Conservation (phyloP, 1,140 invertebrate genomes). For the Oedothorax gibbosus region DNA sequence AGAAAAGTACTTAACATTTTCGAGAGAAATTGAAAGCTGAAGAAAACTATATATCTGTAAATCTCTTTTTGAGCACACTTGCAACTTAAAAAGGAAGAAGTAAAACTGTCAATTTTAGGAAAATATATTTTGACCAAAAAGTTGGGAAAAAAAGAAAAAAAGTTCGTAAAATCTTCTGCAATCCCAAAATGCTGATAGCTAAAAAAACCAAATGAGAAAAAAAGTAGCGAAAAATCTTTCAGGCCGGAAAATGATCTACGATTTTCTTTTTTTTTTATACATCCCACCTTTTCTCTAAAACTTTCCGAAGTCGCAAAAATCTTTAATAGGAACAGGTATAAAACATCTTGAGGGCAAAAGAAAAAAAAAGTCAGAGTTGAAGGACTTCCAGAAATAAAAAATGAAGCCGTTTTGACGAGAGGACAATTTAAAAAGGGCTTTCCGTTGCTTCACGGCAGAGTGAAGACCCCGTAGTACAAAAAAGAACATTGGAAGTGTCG, state of each 20-base stretch:
- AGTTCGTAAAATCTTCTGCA: slow-evolving; percentile 22
- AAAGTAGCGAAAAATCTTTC: slow-evolving; percentile 8
- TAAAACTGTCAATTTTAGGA: slow-evolving; percentile 24
- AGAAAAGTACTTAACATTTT: no score
- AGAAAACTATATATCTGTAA: no score
- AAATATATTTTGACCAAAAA: slow-evolving; percentile 21
- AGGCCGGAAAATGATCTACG: slow-evolving; percentile 42
- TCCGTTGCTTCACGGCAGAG: slow-evolving; percentile 43
- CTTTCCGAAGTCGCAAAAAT: slow-evolving; percentile 12
- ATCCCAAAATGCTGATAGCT: slow-evolving; percentile 46
- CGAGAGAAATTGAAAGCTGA: no score
- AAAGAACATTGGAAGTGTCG: slow-evolving; percentile 42
- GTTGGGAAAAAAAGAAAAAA: slow-evolving; percentile 1
- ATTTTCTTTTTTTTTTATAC: slow-evolving; percentile 15
- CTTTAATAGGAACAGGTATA: slow-evolving; percentile 44
- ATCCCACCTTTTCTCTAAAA: slow-evolving; percentile 15
- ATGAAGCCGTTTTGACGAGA: slow-evolving; percentile 30
- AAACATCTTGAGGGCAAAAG: slow-evolving; percentile 23
- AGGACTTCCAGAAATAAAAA: slow-evolving; percentile 6
- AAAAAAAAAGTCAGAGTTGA: slow-evolving; percentile 6
- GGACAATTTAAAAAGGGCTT: slow-evolving; percentile 51
- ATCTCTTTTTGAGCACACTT: not conserved
- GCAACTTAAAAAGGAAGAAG: not conserved
- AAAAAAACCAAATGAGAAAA: slow-evolving; percentile 41
- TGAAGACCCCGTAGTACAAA: slow-evolving; percentile 22